phyloP scores from a whole-genome alignment of 2,797 vertebrate genomes.

The Poeciliopsis infans region DNA sequence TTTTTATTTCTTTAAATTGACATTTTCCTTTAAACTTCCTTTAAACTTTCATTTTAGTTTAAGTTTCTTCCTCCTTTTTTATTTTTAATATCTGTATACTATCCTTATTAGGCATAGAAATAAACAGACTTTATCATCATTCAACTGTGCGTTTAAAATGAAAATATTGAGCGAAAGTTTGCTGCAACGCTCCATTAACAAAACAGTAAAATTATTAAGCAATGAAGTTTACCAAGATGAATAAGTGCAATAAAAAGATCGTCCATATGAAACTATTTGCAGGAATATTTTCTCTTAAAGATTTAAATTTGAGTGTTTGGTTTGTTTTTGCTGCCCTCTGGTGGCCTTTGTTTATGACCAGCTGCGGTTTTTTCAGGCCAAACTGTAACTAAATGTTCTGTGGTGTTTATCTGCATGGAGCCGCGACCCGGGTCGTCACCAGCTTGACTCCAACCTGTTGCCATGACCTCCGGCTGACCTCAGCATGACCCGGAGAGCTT shows the following conservation, averaged over 20 bases:
- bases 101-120: neutral
- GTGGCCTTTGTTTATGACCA: neutral
- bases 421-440: constrained; percentile 3
- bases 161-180: no score
- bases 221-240: no score
- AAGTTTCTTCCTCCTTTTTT: neutral
- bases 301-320: neutral
- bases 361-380: neutral
- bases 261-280: no score
- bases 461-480: constrained; percentile 16
- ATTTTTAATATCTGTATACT: no score
- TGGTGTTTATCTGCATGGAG: constrained; percentile 44
- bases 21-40: neutral
- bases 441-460: constrained; percentile 37
- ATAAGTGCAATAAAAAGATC: no score
- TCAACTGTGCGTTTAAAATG: no score
- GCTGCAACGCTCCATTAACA: no score
- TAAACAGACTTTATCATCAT: no score
- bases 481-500: constrained; percentile 28
- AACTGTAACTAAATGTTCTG: neutral
- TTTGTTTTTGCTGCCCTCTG: constrained; percentile 16
- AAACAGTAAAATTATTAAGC: no score
- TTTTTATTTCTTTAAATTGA: no score
- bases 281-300: neutral
- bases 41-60: neutral